Conservation (phyloP, 64 coral and sea anemone genomes). For the Stichodactyla helianthus region DNA sequence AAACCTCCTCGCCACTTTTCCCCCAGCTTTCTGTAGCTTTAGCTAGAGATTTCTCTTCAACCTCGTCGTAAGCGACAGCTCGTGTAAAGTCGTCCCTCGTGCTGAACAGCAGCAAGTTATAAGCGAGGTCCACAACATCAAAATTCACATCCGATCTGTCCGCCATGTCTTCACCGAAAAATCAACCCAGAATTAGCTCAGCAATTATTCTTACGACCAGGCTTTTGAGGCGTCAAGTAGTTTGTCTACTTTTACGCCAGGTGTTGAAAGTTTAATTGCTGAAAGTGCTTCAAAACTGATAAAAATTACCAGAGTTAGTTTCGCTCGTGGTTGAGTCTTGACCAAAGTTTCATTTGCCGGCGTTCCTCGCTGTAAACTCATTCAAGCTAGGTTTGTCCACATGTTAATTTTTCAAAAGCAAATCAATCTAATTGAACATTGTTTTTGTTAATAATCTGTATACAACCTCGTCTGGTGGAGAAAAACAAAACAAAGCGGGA, state of each 20-base stretch:
- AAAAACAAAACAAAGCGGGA: background rate
- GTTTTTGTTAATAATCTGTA: background rate
- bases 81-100: background rate
- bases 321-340: background rate
- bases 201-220: background rate
- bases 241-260: background rate
- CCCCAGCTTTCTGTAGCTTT: constrained; percentile 17
- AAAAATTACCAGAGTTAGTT: background rate
- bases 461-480: background rate
- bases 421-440: background rate
- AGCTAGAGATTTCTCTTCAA: background rate
- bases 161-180: background rate
- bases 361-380: background rate
- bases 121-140: background rate
- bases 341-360: background rate
- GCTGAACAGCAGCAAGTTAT: background rate
- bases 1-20: background rate
- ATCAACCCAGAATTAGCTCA: background rate
- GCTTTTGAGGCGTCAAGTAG: background rate
- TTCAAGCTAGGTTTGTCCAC: background rate
- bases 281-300: background rate
- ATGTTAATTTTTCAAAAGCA: background rate
- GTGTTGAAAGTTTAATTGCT: background rate
- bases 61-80: constrained; percentile 2
- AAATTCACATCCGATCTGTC: background rate